Evolutionary conservation across 2,888 invertebrate genomes (phyloP).

Genomic region (Conchocele bisecta): DNA sequence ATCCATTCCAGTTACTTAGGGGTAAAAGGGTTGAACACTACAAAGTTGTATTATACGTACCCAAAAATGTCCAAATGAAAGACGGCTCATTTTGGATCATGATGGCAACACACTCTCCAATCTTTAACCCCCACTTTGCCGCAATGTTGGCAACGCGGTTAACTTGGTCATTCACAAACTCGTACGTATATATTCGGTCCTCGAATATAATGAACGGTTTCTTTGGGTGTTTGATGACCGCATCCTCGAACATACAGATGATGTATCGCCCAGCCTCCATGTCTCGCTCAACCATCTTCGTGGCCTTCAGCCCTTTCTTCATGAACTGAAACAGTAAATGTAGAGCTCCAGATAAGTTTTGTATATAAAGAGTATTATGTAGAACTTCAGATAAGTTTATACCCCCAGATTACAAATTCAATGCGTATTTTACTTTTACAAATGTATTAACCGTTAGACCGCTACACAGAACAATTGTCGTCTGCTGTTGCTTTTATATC

Average conservation of each 20-base stretch:
- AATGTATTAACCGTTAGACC: too few relatives aligned
- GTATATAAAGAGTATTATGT: too few relatives aligned
- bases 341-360: too few relatives aligned
- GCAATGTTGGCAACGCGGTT: conserved; percentile 77
- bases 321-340: too few relatives aligned
- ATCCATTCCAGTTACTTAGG: too few relatives aligned
- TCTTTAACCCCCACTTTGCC: conserved; percentile 60
- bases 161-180: conserved; percentile 73
- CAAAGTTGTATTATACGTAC: conserved; percentile 64
- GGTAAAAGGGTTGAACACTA: too few relatives aligned
- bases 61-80: conserved; percentile 78
- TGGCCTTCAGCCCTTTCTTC: conserved; percentile 39
- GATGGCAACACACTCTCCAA: conserved; percentile 74
- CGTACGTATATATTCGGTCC: conserved; percentile 73
- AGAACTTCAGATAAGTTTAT: too few relatives aligned
- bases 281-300: conserved; percentile 26
- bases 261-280: conserved; percentile 29
- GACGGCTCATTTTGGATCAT: conserved; percentile 76
- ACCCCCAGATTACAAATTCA: too few relatives aligned
- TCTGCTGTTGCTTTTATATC: too few relatives aligned
- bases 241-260: conserved; percentile 67
- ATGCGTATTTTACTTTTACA: too few relatives aligned
- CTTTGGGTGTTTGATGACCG: conserved; percentile 60
- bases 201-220: conserved; percentile 75
- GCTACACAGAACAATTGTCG: too few relatives aligned